Base-by-base conservation (phyloP, 1,140 invertebrate genomes). In the Sitobion miscanthi region DNA sequence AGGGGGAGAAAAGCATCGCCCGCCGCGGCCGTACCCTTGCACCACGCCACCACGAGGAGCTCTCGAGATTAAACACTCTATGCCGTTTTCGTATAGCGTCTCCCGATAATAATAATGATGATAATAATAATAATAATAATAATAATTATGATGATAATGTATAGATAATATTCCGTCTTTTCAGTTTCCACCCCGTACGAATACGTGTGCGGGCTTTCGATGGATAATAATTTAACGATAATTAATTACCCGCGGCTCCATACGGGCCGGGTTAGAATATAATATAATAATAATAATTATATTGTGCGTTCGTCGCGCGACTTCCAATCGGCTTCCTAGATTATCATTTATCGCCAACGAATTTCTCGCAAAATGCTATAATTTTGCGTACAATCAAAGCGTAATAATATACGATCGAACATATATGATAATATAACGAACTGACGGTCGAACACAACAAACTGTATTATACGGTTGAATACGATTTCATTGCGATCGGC, bases 11-110 rank as follows among this genome's bases (percentile, higher is more conserved):
- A n/a, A 45, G 35, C 25, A n/a, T 89, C 14, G 25, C 25, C 42
- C 38, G 17, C 87, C 42, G 35, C 7, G 21, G 62, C 14, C 38
- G 38, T 38, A 52, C 23, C 87, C 49, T 52, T 47, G 9, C 30
- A 11, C 52, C 9, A 17, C 49, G n/a, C 47, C 20, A n/a, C 49
- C 1, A 77, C 11, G n/a, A 77, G 62, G 49, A n/a, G 49, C 38
- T 89, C 20, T 57, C 49, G 47, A 89, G 52, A 89, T 57, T 57
- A 54, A 57, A 42, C 52, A 42, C 49, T 89, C n/a, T 89, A 25
- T 57, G 52, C 35, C 20, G 87, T 57, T 89, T 88, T 89, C 54
- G 38, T 89, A 42, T 42, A 89, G 52, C 88, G 49, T 54, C 52
- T 89, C 88, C 86, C 30, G 45, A n/a, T 77, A 77, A 77, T 77